Evolutionary conservation across 2,113 vertebrate genomes (phyloP).

Genomic region (Bujurquina vittata): DNA sequence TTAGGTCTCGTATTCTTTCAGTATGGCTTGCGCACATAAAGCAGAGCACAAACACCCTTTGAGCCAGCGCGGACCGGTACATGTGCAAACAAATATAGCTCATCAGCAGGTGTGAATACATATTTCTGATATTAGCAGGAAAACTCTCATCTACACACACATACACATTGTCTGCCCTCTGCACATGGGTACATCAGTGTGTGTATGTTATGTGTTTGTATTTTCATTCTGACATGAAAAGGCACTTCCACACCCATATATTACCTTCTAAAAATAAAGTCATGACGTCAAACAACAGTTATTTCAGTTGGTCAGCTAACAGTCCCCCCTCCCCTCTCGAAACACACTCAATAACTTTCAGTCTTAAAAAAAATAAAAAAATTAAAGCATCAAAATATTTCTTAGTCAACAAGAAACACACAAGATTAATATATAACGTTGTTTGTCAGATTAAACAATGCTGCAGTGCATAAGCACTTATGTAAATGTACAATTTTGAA

Average conservation of each 20-base stretch:
- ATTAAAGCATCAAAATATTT: constrained; percentile 1
- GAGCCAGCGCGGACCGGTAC: constrained; percentile 4
- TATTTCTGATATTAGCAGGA: constrained; percentile 39
- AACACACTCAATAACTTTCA: constrained; percentile 83
- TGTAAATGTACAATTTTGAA: neutral
- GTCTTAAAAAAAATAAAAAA: constrained; percentile 14
- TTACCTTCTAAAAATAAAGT: constrained; percentile 89
- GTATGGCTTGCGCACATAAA: neutral
- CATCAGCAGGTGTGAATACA: constrained; percentile 53
- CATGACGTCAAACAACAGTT: constrained; percentile 85
- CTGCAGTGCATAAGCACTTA: neutral
- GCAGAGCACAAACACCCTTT: neutral
- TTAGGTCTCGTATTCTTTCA: neutral
- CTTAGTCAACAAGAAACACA: constrained; percentile 22
- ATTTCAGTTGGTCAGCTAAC: constrained; percentile 86
- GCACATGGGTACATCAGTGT: constrained; percentile 51
- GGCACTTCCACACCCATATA: constrained; percentile 86
- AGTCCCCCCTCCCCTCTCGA: constrained; percentile 82
- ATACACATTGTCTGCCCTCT: constrained; percentile 32
- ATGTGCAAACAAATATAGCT: constrained; percentile 38
- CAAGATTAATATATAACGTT: neutral
- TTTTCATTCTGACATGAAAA: constrained; percentile 88
- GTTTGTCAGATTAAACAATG: neutral
- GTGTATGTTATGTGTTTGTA: constrained; percentile 71
- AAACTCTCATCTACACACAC: constrained; percentile 13